Percentiles rank a stretch among this genome's conserved stretches.
These are phyloP conservation scores for Thereva nobilitata DNA, from an alignment of 2,888 invertebrate genomes.

Conservation along the genomic window DNA sequence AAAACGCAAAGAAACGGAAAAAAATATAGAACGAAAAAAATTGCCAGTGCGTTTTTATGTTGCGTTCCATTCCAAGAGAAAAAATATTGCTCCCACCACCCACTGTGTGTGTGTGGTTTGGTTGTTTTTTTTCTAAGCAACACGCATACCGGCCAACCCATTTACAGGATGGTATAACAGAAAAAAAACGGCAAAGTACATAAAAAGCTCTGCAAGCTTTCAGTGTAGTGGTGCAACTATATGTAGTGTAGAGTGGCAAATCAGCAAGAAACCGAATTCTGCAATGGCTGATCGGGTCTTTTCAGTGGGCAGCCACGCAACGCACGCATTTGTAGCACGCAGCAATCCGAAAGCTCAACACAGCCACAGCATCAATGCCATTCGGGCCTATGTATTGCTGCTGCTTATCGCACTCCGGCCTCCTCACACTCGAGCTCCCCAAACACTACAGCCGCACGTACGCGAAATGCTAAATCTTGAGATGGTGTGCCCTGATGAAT, in stretches of 20 bases:
- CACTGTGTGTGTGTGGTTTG: slow-evolving; percentile 2
- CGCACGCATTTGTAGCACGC: slow-evolving; percentile 47
- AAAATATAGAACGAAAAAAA: slow-evolving; percentile 25
- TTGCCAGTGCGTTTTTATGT: slow-evolving; percentile 40
- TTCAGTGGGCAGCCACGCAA: slow-evolving; percentile 49
- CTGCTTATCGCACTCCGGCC: slow-evolving; percentile 1
- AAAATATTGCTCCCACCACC: slow-evolving; percentile 41
- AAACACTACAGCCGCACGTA: too few species aligned
- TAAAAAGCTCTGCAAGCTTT: neutral
- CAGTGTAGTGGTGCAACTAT: slow-evolving; percentile 11
- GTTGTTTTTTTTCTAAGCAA: slow-evolving; percentile 31
- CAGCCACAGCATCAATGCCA: slow-evolving; percentile 38
- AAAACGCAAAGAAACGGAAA: slow-evolving; percentile 21
- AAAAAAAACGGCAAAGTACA: neutral
- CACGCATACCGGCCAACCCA: neutral
- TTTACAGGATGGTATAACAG: slow-evolving; percentile 1
- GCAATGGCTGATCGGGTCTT: slow-evolving; percentile 48
- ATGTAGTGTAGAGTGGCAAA: slow-evolving; percentile 24
- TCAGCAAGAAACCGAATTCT: slow-evolving; percentile 48
- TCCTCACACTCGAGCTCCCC: neutral
- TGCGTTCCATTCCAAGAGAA: slow-evolving; percentile 39
- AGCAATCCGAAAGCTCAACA: slow-evolving; percentile 39
- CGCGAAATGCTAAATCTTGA: too few species aligned
- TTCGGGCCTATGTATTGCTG: slow-evolving; percentile 40
- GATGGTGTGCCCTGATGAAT: too few species aligned